These are phyloP conservation scores for Neoscelio sp. DNA, from an alignment of 2,888 invertebrate species.

Conservation along the genomic window DNA sequence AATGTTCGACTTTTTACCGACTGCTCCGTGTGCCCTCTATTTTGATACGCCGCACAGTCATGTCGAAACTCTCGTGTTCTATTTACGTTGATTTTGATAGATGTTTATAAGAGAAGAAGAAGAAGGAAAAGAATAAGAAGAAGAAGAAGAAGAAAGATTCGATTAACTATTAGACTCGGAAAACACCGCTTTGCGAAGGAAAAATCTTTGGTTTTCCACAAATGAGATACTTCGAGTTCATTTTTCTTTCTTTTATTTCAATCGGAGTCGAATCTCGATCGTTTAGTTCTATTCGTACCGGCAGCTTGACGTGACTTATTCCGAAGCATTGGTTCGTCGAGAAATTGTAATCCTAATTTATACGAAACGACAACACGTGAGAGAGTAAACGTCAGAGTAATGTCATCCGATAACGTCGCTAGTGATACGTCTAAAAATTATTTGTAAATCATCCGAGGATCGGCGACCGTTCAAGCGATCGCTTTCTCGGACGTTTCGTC, in stretches of 20 bases:
- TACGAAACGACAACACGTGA: neutral
- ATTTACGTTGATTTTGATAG: slow-evolving; percentile 71
- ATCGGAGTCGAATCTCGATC: slow-evolving; percentile 60
- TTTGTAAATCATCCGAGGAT: slow-evolving; percentile 12
- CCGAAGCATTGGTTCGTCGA: slow-evolving; percentile 8
- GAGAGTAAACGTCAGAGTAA: no score
- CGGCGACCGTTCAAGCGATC: slow-evolving; percentile 1
- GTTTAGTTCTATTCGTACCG: slow-evolving; percentile 46
- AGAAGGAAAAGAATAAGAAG: slow-evolving; percentile 22
- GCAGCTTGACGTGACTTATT: slow-evolving; percentile 50
- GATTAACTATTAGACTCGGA: slow-evolving; percentile 5
- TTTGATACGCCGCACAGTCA: slow-evolving; percentile 34
- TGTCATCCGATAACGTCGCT: no score
- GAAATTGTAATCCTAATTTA: no score
- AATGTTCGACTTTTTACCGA: slow-evolving; percentile 25
- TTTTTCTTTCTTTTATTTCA: no score
- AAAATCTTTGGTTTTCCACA: slow-evolving; percentile 41
- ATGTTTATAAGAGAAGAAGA: slow-evolving; percentile 53
- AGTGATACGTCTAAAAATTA: no score
- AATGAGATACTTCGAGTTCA: slow-evolving; percentile 18
- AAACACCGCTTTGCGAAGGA: no score
- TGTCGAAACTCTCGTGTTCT: slow-evolving; percentile 64
- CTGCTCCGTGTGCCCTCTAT: slow-evolving; percentile 25
- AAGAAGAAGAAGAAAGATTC: neutral
- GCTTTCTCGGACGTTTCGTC: slow-evolving; percentile 13